Percentiles rank a stretch among this genome's conserved stretches.
These are phyloP conservation scores for Misgurnus anguillicaudatus DNA, from an alignment of 2,113 vertebrate genomes.

Conservation along the genomic window DNA sequence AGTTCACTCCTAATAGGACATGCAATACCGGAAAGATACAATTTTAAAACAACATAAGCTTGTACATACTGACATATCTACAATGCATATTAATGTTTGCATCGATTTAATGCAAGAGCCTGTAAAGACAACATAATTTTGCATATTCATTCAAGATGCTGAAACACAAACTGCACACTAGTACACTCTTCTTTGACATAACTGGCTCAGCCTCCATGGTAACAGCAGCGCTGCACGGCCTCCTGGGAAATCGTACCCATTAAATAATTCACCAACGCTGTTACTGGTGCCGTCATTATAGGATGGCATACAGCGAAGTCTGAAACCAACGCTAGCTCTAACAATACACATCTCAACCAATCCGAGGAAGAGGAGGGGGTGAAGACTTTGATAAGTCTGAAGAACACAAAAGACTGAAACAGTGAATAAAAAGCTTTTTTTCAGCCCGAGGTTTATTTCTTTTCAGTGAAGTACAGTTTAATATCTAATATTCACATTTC, in stretches of 20 bases:
- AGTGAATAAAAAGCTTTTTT: constrained; percentile 14
- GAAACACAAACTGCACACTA: constrained; percentile 19
- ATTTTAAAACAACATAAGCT: background rate
- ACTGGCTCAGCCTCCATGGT: constrained; percentile 32
- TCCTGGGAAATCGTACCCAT: constrained; percentile 40
- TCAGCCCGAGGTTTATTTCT: constrained; percentile 2
- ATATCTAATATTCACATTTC: constrained; percentile 1
- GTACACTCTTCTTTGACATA: constrained; percentile 18
- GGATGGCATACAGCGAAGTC: constrained; percentile 22
- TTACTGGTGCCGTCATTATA: constrained; percentile 41
- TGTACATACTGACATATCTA: too few relatives aligned
- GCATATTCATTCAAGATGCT: constrained; percentile 9
- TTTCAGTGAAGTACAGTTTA: background rate
- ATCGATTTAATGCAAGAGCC: background rate
- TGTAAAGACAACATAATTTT: background rate
- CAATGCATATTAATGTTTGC: background rate
- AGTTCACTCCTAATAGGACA: background rate
- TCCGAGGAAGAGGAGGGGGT: background rate
- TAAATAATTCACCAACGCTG: constrained; percentile 54
- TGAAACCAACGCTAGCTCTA: constrained; percentile 15
- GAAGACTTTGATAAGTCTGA: constrained; percentile 24
- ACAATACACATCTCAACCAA: constrained; percentile 20
- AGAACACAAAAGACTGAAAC: constrained; percentile 17
- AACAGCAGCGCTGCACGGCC: constrained; percentile 30
- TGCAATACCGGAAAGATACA: too few relatives aligned